Percentiles rank a stretch among this genome's conserved stretches.
Conservation (phyloP, 1,140 invertebrate genomes). For the Calephelis nemesis region DNA sequence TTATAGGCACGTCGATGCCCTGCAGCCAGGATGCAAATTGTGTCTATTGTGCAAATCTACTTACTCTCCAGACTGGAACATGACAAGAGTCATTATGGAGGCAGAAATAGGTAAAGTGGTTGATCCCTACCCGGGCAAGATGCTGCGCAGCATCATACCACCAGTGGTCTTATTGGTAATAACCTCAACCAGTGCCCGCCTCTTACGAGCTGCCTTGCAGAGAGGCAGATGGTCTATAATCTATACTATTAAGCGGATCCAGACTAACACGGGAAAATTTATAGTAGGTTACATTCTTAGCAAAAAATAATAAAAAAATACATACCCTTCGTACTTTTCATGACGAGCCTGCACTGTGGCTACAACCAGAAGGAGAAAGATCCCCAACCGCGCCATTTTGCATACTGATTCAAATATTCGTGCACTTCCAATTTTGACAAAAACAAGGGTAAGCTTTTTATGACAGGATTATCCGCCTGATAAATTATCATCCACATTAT, state of each 20-base stretch:
- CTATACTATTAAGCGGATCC: too few species aligned
- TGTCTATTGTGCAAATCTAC: not conserved
- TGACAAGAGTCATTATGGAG: too few species aligned
- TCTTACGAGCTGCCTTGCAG: too few species aligned
- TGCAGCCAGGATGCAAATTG: too few species aligned
- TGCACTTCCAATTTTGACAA: not conserved
- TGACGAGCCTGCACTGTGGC: slow-evolving; percentile 45
- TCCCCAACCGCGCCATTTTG: slow-evolving; percentile 46
- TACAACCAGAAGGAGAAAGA: slow-evolving; percentile 43
- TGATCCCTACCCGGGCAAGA: too few species aligned
- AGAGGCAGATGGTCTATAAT: too few species aligned
- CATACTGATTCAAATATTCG: slow-evolving; percentile 24
- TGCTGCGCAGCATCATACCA: too few species aligned
- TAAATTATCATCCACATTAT: not conserved
- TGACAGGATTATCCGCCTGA: not conserved
- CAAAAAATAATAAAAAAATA: slow-evolving; percentile 21
- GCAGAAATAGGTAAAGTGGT: too few species aligned
- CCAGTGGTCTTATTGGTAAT: too few species aligned
- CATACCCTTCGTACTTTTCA: slow-evolving; percentile 70
- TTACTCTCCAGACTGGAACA: too few species aligned
- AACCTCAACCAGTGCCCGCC: too few species aligned
- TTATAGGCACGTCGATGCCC: too few species aligned
- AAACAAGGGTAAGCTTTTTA: slow-evolving; percentile 10
- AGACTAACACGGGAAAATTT: not conserved
- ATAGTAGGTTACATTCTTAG: not conserved